Evolutionary conservation across 2,888 invertebrate species (phyloP), one percentile per base, ranked within the genome.

Genomic region (Thera obeliscata): DNA sequence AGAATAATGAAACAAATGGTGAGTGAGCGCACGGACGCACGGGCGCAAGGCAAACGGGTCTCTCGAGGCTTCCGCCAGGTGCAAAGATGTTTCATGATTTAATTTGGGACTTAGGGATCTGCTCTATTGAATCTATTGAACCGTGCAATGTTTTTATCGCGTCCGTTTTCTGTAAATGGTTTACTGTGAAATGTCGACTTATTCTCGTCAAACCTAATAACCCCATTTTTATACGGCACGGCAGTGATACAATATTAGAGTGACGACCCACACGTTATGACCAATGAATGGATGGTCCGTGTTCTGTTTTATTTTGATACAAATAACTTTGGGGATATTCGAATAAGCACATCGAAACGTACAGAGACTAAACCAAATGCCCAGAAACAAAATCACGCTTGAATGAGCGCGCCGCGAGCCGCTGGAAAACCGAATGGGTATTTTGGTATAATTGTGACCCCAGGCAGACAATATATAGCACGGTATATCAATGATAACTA

Each of bases 41-140:
- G 81, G 52, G 52, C 52, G 52, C 52, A 52, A 83, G 77, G 85
- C 78, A 79, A 84, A 80, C 82, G 81, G 79, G 85, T 82, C 86
- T 84, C 86, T 78, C 82, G 86, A 80, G 85, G 81, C 78, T 83
- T 77, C 85, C 80, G 81, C 85, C 93, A 92, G 92, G 91, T 93
- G 92, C 90, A 86, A 87, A 88, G 90, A 89, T 89, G 90, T 90
- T 90, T 86, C 89, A 89, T 93, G 91, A 93, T 93, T 92, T 93
- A 93, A 93, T 93, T 93, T 93, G 93, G 93, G 93, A 91, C 89
- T 91, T 87, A 85, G 93, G 93, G 92, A 91, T 86, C 88, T 88
- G 86, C 87, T 88, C 87, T 89, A 91, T 91, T 88, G 90, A 89
- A 90, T 90, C 88, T 89, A 90, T 92, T 88, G 90, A 90, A 91